Conservation (phyloP, 2,888 invertebrate genomes). For the Adineta ricciae region DNA sequence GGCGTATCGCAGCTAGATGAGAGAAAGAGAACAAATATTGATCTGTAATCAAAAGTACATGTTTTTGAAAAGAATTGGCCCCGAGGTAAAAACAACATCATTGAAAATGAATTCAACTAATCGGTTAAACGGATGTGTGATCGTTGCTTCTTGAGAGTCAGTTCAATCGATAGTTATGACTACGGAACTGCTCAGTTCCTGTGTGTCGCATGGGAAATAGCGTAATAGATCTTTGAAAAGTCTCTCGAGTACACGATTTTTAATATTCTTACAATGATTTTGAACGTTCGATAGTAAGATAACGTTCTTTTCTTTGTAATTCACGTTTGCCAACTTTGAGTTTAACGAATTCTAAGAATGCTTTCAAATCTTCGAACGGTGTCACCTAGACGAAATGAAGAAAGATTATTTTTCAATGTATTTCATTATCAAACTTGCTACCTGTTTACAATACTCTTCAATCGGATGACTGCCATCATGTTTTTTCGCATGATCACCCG, state of each 20-base stretch:
- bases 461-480: conserved; percentile 94
- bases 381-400: not conserved
- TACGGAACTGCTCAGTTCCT: too few relatives aligned
- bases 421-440: conserved; percentile 37
- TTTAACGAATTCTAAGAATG: conserved; percentile 12
- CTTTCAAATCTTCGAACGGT: conserved; percentile 23
- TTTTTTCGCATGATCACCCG: conserved; percentile 84
- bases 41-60: too few relatives aligned
- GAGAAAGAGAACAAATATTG: not conserved
- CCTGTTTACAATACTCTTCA: conserved; percentile 82
- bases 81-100: too few relatives aligned
- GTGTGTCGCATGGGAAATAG: too few relatives aligned
- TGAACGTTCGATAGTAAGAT: conserved; percentile 15
- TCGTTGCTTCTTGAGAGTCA: too few relatives aligned
- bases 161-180: too few relatives aligned
- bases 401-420: not conserved
- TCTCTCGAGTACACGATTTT: not conserved
- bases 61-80: too few relatives aligned
- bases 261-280: conserved; percentile 1
- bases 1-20: not conserved
- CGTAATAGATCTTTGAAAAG: too few relatives aligned
- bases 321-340: not conserved
- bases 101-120: too few relatives aligned
- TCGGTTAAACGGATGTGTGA: too few relatives aligned
- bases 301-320: not conserved